These are phyloP conservation scores for Clytia hemisphaerica DNA, from an alignment of 30 jellyfish, hydroid and myxozoan species.

Conservation along the genomic window DNA sequence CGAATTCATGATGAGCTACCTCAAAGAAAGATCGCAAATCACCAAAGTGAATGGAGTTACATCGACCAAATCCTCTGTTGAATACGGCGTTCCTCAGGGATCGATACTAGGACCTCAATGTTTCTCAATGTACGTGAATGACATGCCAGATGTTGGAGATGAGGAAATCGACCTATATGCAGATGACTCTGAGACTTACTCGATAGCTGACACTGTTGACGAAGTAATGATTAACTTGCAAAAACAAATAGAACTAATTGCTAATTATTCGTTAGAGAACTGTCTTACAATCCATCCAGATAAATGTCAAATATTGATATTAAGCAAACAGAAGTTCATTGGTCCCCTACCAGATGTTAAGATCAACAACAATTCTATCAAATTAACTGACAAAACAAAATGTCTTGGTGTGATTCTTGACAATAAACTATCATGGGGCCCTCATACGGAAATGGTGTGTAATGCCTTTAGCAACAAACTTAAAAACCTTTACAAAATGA, in stretches of 20 bases:
- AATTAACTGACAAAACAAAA: no score
- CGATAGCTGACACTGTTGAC: slow-evolving; percentile 14
- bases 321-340: slow-evolving; percentile 21
- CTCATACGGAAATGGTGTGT: no score
- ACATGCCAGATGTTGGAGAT: slow-evolving; percentile 34
- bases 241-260: no score
- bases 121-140: slow-evolving; percentile 34
- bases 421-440: no score
- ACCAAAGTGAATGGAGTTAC: slow-evolving; percentile 26
- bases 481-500: no score
- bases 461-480: no score
- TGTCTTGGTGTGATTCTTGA: no score
- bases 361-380: background rate
- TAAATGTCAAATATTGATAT: background rate
- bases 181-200: slow-evolving; percentile 16
- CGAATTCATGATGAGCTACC: slow-evolving; percentile 28
- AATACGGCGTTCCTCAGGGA: slow-evolving; percentile 54
- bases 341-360: slow-evolving; percentile 33
- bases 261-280: no score
- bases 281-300: background rate
- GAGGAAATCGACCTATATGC: slow-evolving; percentile 26
- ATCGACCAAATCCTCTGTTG: slow-evolving; percentile 16
- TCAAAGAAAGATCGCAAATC: slow-evolving; percentile 22
- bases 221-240: slow-evolving; percentile 5
- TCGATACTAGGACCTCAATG: slow-evolving; percentile 43